Conservation (phyloP, 1,140 invertebrate genomes). For the Drosophila albomicans region DNA sequence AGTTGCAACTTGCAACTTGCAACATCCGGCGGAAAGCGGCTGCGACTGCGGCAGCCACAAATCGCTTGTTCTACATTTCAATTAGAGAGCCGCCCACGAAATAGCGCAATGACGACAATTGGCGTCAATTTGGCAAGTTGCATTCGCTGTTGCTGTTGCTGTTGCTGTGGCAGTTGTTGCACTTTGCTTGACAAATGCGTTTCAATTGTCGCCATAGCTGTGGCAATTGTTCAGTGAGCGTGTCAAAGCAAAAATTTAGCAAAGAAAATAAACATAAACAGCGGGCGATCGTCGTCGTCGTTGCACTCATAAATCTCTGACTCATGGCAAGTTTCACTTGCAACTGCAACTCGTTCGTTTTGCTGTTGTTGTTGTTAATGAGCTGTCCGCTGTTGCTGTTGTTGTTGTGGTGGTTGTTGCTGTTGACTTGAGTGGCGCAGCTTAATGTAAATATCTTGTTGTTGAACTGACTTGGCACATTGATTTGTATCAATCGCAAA, state of each 20-base stretch:
- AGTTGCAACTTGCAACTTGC: conserved; percentile 30
- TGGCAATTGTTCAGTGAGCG: conserved; percentile 64
- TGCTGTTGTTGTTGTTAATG: conserved; percentile 60
- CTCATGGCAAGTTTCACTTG: conserved; percentile 41
- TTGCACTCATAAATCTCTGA: conserved; percentile 49
- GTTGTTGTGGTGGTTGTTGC: conserved; percentile 11
- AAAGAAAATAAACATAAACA: conserved; percentile 12
- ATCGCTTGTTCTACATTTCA: conserved; percentile 66
- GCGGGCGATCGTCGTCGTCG: conserved; percentile 24
- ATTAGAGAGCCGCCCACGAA: conserved; percentile 60
- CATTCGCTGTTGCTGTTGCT: conserved; percentile 8
- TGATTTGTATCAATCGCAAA: conserved; percentile 77
- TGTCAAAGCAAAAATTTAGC: conserved; percentile 36
- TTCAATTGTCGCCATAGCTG: conserved; percentile 59
- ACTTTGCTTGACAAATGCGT: conserved; percentile 64
- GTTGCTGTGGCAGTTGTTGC: conserved; percentile 24
- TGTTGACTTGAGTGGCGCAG: conserved; percentile 69
- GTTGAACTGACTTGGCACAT: conserved; percentile 44
- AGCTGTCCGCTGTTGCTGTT: conserved; percentile 37
- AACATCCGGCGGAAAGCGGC: conserved; percentile 38
- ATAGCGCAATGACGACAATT: conserved; percentile 46
- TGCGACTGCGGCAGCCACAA: conserved; percentile 24
- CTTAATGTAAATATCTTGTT: conserved; percentile 82
- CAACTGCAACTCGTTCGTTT: conserved; percentile 20
- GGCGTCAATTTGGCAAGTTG: conserved; percentile 61